These are phyloP conservation scores for Chaetorhynchus papuensis DNA, from an alignment of 2,113 vertebrate species.

Conservation along the genomic window DNA sequence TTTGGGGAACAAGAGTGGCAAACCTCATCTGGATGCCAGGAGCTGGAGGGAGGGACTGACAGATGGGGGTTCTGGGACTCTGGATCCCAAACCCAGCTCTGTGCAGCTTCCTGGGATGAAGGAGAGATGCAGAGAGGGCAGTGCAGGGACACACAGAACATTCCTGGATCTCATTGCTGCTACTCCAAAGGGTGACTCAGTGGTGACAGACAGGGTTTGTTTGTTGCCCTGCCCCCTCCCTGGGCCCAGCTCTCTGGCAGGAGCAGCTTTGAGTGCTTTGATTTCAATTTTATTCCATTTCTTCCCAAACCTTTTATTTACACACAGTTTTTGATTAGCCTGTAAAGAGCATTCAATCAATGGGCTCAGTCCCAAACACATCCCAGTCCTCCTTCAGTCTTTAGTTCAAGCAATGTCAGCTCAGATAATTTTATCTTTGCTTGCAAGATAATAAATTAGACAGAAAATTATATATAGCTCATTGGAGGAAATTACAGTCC, in stretches of 20 bases:
- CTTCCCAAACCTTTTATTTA: not conserved
- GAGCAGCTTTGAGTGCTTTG: not conserved
- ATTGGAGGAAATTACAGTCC: not conserved
- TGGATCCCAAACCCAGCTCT: not conserved
- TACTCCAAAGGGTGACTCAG: not conserved
- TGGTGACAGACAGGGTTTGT: fast-evolving
- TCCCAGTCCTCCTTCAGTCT: not conserved
- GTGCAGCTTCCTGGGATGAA: not conserved
- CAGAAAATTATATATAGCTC: not conserved
- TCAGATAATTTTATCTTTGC: not conserved
- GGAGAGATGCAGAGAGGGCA: not conserved
- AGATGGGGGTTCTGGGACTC: not conserved
- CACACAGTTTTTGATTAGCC: not conserved
- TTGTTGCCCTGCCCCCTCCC: not conserved
- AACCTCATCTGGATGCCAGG: not conserved
- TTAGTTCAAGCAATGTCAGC: not conserved
- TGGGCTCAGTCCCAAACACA: not conserved
- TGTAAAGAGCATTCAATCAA: not conserved
- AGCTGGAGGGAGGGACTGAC: not conserved
- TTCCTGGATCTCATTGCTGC: not conserved
- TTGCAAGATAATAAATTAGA: not conserved
- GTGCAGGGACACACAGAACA: not conserved
- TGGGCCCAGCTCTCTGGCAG: not conserved
- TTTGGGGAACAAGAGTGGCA: not conserved
- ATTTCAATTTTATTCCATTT: not conserved